These are phyloP conservation scores for Holcopasites calliopsidis DNA, from an alignment of 1,140 invertebrate species.

Conservation along the genomic window DNA sequence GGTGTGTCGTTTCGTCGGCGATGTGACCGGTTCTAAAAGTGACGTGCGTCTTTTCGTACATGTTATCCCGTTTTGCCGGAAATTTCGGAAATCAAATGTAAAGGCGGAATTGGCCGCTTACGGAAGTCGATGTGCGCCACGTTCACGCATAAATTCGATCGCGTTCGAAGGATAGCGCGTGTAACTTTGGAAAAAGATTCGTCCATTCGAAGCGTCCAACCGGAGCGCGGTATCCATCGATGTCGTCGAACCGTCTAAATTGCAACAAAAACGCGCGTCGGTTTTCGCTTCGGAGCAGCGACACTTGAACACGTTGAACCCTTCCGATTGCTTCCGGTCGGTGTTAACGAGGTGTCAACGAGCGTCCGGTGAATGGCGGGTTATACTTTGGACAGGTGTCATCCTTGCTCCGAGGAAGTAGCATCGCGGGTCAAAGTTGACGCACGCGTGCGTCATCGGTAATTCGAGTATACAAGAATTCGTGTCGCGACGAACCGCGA, in stretches of 20 bases:
- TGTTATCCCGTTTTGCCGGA: neutral
- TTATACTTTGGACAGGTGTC: neutral
- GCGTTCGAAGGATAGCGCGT: no score
- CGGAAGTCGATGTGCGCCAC: neutral
- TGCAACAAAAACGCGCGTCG: neutral
- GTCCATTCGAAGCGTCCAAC: neutral
- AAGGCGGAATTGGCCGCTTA: neutral
- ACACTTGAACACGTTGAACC: neutral
- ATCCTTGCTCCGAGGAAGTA: neutral
- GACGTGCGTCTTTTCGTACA: conserved; percentile 36
- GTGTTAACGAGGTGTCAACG: conserved; percentile 1
- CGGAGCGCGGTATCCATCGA: conserved; percentile 3
- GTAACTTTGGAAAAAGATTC: neutral
- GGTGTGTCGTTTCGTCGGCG: conserved; percentile 25
- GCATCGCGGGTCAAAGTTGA: neutral
- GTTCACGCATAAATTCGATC: neutral
- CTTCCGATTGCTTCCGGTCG: neutral
- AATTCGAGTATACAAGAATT: conserved; percentile 4
- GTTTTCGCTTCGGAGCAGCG: neutral
- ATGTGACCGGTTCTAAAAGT: conserved; percentile 55
- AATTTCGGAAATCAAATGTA: conserved; percentile 15
- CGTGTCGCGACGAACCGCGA: neutral
- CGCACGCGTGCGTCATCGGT: neutral
- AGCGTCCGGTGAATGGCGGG: no score
- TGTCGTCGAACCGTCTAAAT: conserved; percentile 11